Conservation (phyloP, 2,113 vertebrate species). For the Leucopsar rothschildi region DNA sequence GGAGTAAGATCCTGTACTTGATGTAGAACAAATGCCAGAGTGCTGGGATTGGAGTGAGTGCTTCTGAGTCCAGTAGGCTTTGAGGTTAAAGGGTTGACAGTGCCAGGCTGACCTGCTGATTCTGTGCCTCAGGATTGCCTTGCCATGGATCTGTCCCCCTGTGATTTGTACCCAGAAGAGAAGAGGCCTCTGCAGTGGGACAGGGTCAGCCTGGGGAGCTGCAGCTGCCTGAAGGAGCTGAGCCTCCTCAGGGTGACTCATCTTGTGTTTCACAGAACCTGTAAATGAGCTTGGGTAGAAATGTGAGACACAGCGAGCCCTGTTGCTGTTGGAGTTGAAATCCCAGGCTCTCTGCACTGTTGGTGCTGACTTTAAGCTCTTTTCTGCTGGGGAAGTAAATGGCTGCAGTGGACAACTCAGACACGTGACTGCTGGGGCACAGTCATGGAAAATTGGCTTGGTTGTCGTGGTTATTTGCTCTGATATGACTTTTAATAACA, state of each 20-base stretch:
- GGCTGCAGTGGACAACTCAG: background rate
- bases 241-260: background rate
- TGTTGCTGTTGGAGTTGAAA: background rate
- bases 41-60: background rate
- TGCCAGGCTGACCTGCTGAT: background rate
- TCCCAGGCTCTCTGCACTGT: background rate
- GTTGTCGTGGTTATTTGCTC: conserved; percentile 9
- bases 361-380: background rate
- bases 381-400: conserved; percentile 3
- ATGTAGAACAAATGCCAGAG: background rate
- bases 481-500: conserved; percentile 23
- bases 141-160: fast-evolving
- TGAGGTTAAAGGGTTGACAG: background rate
- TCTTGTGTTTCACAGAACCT: background rate
- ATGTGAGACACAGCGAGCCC: fast-evolving
- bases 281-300: background rate
- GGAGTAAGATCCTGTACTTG: background rate
- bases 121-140: background rate
- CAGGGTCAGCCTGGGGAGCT: background rate
- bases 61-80: background rate
- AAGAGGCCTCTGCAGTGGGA: background rate
- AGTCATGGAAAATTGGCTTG: conserved; percentile 40
- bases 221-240: background rate
- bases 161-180: background rate
- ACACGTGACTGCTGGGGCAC: background rate